Evolutionary conservation across 1,140 invertebrate species (phyloP), one percentile per base, ranked within the genome.

Genomic region (Heliconius melpomene): DNA sequence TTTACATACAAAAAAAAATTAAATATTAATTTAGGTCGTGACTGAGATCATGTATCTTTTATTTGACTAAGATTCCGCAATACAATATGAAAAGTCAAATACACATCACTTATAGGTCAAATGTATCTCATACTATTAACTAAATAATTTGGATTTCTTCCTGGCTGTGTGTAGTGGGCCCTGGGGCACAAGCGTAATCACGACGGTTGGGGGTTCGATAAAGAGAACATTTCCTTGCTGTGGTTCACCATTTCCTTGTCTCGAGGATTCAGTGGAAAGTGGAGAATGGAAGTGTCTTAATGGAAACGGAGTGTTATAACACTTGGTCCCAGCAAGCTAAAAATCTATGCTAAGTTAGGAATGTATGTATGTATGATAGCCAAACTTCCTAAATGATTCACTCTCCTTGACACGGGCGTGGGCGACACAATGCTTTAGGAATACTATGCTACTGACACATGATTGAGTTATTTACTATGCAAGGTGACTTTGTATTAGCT

Each of bases 381-480:
- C 76, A 81, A 77, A 85, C 75, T 84, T 80, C 82, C 79, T 78
- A 79, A 80, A 80, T 87, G 86, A 87, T 71, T 87, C 86, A 85
- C 72, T n/a, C 73, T 78, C 87, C 87, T 88, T 87, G 87, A 88
- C 87, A 86, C 75, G 52, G 26, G 79, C 82, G 87, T 88, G 84
- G 87, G 87, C 66, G 82, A 71, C 82, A 88, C 87, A 88, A 87
- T 88, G 74, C 76, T 29, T 77, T 79, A 80, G 74, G 83, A 84
- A 81, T 81, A 81, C 57, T 80, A 81, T 38, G 7, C 46, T 72
- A 71, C 72, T 78, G 80, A 79, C 78, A 81, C 80, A 81, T 66
- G 50, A 74, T 74, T 81, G 54, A 78, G 74, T 74, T 81, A 78
- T 81, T 78, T 79, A 79, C 78, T 54, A 73, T 71, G 72, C 77